Conservation (phyloP, 1,140 invertebrate genomes). For the Drosophila mayri region DNA sequence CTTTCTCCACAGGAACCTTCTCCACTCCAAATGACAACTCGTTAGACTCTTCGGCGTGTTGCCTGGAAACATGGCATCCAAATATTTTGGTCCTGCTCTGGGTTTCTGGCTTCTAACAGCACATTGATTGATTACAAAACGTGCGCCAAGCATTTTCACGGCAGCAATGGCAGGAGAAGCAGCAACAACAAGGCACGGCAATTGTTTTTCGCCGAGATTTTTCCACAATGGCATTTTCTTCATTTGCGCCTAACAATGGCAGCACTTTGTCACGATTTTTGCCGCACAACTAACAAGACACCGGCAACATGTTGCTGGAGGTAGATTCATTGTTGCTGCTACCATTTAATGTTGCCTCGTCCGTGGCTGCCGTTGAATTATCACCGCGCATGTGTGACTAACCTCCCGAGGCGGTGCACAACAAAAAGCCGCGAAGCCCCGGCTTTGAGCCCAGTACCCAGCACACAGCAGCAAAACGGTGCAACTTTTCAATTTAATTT, state of each 20-base stretch:
- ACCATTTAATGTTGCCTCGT: conserved; percentile 72
- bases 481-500: background rate
- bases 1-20: conserved; percentile 51
- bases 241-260: conserved; percentile 82
- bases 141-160: conserved; percentile 78
- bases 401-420: conserved; percentile 75
- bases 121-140: conserved; percentile 81
- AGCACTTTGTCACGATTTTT: conserved; percentile 81
- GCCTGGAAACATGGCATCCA: conserved; percentile 51
- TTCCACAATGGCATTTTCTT: conserved; percentile 83
- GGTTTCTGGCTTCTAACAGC: conserved; percentile 46
- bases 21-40: conserved; percentile 59
- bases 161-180: conserved; percentile 34
- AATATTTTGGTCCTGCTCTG: conserved; percentile 63
- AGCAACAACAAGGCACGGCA: conserved; percentile 58
- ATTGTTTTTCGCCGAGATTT: conserved; percentile 74
- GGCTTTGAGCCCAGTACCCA: conserved; percentile 2
- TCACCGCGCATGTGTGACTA: conserved; percentile 79
- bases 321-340: conserved; percentile 58
- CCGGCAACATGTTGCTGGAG: conserved; percentile 71
- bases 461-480: background rate
- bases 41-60: conserved; percentile 55
- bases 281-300: conserved; percentile 74
- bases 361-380: conserved; percentile 71
- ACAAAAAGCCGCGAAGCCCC: conserved; percentile 62